Evolutionary conservation across 2,113 vertebrate genomes (phyloP), one percentile per base, ranked within the genome.

Genomic region (Ovibos moschatus): DNA sequence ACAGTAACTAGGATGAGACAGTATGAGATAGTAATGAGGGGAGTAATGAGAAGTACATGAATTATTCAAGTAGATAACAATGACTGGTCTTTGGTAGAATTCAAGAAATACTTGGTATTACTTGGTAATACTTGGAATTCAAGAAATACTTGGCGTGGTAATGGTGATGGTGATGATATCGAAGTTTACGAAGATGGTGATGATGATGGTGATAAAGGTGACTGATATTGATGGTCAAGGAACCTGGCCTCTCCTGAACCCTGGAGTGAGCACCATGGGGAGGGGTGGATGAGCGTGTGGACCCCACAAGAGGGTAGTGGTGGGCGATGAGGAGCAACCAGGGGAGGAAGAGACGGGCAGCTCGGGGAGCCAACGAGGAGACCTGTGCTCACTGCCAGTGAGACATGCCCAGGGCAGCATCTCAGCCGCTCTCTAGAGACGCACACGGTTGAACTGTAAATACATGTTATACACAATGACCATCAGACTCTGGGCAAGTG

Each of bases 151-250:
- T 25, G 67, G 58, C 19, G 0, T 13, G n/a, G 36, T 43, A 36
- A n/a, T 30, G 12, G 21, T 10, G 45, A 67, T 67, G 16, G 21
- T 10, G 36, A 71, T 19, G 64, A 5, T 30, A 2, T 1, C 47
- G 43, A 60, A 33, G 60, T 11, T 36, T 71, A 84, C 11, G 9
- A 62, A 14, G 3, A 57, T 14, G 78, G 27, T 14, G 47, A 15
- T n/a, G 55, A 13, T 36, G 53, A 25, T 27, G 45, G 76, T 53
- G 17, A 51, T 27, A 2, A 45, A 57, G 16, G 16, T 1, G 6
- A 25, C 21, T 33, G 33, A 12, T 47, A 47, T 1, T 3, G 4
- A 19, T 0, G 2, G 43, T 36, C 71, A 21, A 12, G 7, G 76
- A 21, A 25, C 17, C 33, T 27, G 23, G 43, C 40, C 21, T 62